Conservation (phyloP, 2,888 invertebrate genomes). For the Drosophila emarginata region DNA sequence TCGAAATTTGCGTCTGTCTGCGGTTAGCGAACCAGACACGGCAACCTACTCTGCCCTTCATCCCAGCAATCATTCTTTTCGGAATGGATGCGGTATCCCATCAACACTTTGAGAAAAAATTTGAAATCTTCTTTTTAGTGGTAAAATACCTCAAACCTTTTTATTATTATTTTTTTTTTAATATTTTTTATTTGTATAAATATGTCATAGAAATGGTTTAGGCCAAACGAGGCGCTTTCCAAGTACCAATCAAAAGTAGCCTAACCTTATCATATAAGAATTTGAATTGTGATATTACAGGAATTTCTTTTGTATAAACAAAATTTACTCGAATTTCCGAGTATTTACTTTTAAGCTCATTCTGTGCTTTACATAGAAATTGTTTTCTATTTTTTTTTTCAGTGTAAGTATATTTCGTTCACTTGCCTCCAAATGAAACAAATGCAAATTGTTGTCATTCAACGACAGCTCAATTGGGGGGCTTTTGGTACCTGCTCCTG, state of each 20-base stretch:
- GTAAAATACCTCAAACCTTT: too few species aligned
- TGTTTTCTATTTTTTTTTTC: constrained; percentile 6
- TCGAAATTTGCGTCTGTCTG: constrained; percentile 24
- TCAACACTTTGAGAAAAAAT: neutral
- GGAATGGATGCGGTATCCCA: neutral
- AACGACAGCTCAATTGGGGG: constrained; percentile 22
- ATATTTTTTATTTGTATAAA: too few species aligned
- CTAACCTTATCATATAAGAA: too few species aligned
- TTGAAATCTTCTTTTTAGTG: too few species aligned
- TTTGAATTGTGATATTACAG: neutral
- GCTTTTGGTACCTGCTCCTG: neutral
- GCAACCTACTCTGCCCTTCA: neutral
- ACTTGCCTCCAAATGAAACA: constrained; percentile 56
- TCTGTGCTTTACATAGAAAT: neutral
- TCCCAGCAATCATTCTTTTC: neutral
- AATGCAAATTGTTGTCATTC: constrained; percentile 75
- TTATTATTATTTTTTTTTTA: too few species aligned
- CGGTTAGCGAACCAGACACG: constrained; percentile 39
- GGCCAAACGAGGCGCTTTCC: too few species aligned
- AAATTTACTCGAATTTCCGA: too few species aligned
- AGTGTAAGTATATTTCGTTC: neutral
- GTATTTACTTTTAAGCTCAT: neutral
- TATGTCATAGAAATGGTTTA: too few species aligned
- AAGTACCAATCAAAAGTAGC: too few species aligned
- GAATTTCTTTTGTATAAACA: too few species aligned